Evolutionary conservation across 2,888 invertebrate species (phyloP), one percentile per base, ranked within the genome.

Genomic region (Chrysotoxum bicinctum): DNA sequence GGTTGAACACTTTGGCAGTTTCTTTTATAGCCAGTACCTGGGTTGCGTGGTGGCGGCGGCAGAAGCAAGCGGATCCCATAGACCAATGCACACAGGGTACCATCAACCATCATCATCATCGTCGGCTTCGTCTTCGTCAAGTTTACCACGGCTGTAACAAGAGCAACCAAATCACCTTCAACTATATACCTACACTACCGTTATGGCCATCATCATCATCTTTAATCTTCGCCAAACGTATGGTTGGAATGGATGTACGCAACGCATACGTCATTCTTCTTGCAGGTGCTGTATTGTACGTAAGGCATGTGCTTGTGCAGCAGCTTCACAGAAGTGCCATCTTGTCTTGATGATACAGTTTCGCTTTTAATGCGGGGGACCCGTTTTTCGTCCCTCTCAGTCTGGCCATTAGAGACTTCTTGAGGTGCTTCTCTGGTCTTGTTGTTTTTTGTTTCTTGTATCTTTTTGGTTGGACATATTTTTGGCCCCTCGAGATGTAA

Each of bases 1-100:
- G 90, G 89, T 89, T 89, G 90, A 89, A 88, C 89, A 89, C 89
- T 89, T 89, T 89, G 90, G 90, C 90, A 89, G 90, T 90, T 90
- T 90, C 90, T 91, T 91, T 91, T 91, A 91, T 91, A 91, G 91
- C 88, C 85, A 76, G 85, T 62, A 45, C 48, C 21, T 88, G 87
- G 88, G 88, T 89, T 88, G 88, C 82, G 62, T 75, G 79, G 80
- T n/a, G 56, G 68, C 62, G 69, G 52, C 48, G 79, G 50, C 19
- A 66, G 74, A 23, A 14, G 62, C 26, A 66, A 50, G 45, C 10
- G 21, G 60, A 5, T 30, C 62, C 72, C 76, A 85, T 85, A 85
- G 85, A 81, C 85, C 73, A 85, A 73, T 85, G 85, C 85, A 85
- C 85, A 85, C 73, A 52, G 40, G 35, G 80, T 80, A 80, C 79